Evolutionary conservation across 2,888 invertebrate species (phyloP).

Genomic region (Clivina fossor): DNA sequence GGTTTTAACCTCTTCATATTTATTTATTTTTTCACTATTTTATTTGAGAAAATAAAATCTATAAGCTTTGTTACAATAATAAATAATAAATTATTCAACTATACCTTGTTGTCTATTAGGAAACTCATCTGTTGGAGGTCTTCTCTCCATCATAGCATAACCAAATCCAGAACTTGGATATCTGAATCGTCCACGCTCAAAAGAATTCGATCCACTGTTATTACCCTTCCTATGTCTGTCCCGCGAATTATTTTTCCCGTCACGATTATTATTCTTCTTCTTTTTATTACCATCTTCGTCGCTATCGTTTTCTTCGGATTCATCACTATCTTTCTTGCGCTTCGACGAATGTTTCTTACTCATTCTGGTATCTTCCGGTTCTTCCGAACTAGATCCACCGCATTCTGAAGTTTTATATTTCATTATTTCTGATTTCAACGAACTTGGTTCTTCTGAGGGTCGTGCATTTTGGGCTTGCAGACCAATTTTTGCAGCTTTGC

Average conservation of each 20-base stretch:
- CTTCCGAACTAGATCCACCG: slow-evolving; percentile 12
- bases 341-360: slow-evolving; percentile 12
- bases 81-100: too few relatives aligned
- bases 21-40: too few relatives aligned
- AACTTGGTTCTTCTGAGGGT: slow-evolving; percentile 11
- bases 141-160: neutral
- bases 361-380: slow-evolving; percentile 1
- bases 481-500: slow-evolving; percentile 17
- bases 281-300: slow-evolving; percentile 16
- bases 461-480: slow-evolving; percentile 13
- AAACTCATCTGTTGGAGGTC: slow-evolving; percentile 7
- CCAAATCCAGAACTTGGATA: neutral
- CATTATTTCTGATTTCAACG: slow-evolving; percentile 19
- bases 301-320: slow-evolving; percentile 8
- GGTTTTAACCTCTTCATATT: too few relatives aligned
- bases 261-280: slow-evolving; percentile 2
- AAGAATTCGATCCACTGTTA: neutral
- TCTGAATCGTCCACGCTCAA: neutral
- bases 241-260: neutral
- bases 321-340: slow-evolving; percentile 7
- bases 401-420: slow-evolving; percentile 28
- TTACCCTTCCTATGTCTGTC: neutral
- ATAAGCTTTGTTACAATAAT: too few relatives aligned
- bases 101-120: neutral
- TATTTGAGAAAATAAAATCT: too few relatives aligned